Percentiles rank a stretch among this genome's conserved stretches.
Conservation (phyloP, 1,140 invertebrate species). For the Scaptomyza graminum region DNA sequence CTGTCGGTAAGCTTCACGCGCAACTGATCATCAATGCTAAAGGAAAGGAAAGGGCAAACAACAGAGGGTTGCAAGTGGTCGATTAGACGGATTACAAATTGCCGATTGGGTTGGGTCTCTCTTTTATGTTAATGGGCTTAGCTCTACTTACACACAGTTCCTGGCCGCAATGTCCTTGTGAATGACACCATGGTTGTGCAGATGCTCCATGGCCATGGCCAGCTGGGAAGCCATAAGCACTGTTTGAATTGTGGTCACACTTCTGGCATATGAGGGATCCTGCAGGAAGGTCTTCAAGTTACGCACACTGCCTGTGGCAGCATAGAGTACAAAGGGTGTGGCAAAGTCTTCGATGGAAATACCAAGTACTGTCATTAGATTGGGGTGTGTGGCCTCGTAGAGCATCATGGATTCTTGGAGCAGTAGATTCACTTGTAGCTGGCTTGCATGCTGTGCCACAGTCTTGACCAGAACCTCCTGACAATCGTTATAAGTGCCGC, state of each 20-base stretch:
- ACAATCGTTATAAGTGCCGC: slow-evolving; percentile 90
- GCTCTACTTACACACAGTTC: slow-evolving; percentile 90
- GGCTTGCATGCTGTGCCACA: slow-evolving; percentile 88
- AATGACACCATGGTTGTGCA: slow-evolving; percentile 95
- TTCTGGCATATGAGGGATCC: slow-evolving; percentile 85
- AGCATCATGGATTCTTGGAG: slow-evolving; percentile 94
- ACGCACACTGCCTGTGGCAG: slow-evolving; percentile 90
- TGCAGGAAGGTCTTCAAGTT: slow-evolving; percentile 94
- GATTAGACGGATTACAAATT: slow-evolving; percentile 8
- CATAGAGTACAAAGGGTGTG: slow-evolving; percentile 94
- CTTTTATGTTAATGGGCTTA: background rate
- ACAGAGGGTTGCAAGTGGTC: background rate
- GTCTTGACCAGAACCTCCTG: slow-evolving; percentile 95
- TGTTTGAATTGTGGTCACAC: slow-evolving; percentile 95
- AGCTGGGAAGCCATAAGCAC: slow-evolving; percentile 97
- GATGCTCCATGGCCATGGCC: slow-evolving; percentile 90
- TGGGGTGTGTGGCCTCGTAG: slow-evolving; percentile 93
- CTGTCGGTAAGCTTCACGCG: slow-evolving; percentile 96
- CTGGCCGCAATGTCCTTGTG: slow-evolving; percentile 96
- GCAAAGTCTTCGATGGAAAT: slow-evolving; percentile 94
- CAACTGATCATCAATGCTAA: slow-evolving; percentile 91
- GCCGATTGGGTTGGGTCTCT: background rate
- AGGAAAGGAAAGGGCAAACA: background rate
- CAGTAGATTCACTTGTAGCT: slow-evolving; percentile 91
- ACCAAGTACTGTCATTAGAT: slow-evolving; percentile 93